phyloP scores from a whole-genome alignment of 2,113 vertebrate genomes.

The Oncorhynchus masou region DNA sequence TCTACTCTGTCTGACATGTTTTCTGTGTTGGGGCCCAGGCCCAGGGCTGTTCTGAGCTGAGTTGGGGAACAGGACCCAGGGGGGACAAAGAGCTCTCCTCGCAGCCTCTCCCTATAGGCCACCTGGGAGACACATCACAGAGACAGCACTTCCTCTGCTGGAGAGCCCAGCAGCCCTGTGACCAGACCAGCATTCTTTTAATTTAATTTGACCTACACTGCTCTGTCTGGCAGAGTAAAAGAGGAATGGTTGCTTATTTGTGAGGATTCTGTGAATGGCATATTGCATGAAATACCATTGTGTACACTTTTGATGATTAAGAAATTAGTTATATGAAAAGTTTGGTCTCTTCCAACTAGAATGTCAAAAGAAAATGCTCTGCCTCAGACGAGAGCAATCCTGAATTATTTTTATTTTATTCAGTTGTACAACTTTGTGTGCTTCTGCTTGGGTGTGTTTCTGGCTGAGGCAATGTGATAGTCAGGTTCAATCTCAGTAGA shows the following conservation, averaged over 20 bases:
- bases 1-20: constrained; percentile 21
- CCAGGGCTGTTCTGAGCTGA: not conserved
- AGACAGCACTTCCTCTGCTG: constrained; percentile 23
- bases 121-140: constrained; percentile 44
- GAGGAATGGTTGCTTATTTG: not conserved
- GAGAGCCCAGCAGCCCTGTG: not conserved
- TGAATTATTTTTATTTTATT: too few relatives aligned
- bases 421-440: not conserved
- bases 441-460: not conserved
- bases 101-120: constrained; percentile 20
- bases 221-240: not conserved
- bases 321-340: not conserved
- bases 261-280: constrained; percentile 4
- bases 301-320: not conserved
- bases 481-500: not conserved
- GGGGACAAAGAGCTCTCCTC: constrained; percentile 22
- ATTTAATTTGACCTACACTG: not conserved
- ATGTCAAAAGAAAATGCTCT: not conserved
- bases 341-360: not conserved
- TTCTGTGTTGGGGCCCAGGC: constrained; percentile 21
- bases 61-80: constrained; percentile 6
- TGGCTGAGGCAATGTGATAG: not conserved
- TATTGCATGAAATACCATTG: not conserved
- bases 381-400: too few relatives aligned
- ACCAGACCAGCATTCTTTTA: not conserved